These are phyloP conservation scores for Drosophila dives DNA, from an alignment of 2,888 invertebrate genomes.

Conservation along the genomic window DNA sequence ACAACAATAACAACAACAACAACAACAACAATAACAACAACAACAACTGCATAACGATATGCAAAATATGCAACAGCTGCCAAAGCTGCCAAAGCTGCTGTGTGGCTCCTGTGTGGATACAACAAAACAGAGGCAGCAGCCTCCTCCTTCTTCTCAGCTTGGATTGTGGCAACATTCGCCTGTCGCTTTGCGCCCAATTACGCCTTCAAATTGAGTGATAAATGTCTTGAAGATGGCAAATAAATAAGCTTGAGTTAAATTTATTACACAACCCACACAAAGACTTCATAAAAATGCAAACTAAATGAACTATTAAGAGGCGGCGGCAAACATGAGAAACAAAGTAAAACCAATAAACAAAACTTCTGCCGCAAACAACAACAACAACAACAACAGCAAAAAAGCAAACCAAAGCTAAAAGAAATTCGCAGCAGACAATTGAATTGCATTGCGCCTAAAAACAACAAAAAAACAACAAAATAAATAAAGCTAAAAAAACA, in stretches of 20 bases:
- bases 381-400: constrained; percentile 9
- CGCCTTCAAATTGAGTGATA: constrained; percentile 82
- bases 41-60: constrained; percentile 76
- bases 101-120: constrained; percentile 45
- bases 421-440: constrained; percentile 66
- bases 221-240: constrained; percentile 80
- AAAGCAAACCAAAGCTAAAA: constrained; percentile 43
- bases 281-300: constrained; percentile 81
- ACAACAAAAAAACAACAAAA: constrained; percentile 14
- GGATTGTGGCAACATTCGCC: constrained; percentile 55
- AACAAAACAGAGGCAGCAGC: constrained; percentile 12
- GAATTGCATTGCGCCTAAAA: constrained; percentile 67
- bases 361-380: constrained; percentile 22
- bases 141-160: constrained; percentile 8
- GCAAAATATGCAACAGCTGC: constrained; percentile 79
- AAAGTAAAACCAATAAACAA: constrained; percentile 53
- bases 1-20: constrained; percentile 16
- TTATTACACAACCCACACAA: constrained; percentile 82
- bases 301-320: constrained; percentile 80
- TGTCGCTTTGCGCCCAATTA: constrained; percentile 81
- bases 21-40: constrained; percentile 9
- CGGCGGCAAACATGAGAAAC: constrained; percentile 77
- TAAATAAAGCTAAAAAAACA: constrained; percentile 1
- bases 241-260: constrained; percentile 80
- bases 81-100: constrained; percentile 56